phyloP scores from a whole-genome alignment of 1,140 invertebrate species.

The Chironomus striatipennis region DNA sequence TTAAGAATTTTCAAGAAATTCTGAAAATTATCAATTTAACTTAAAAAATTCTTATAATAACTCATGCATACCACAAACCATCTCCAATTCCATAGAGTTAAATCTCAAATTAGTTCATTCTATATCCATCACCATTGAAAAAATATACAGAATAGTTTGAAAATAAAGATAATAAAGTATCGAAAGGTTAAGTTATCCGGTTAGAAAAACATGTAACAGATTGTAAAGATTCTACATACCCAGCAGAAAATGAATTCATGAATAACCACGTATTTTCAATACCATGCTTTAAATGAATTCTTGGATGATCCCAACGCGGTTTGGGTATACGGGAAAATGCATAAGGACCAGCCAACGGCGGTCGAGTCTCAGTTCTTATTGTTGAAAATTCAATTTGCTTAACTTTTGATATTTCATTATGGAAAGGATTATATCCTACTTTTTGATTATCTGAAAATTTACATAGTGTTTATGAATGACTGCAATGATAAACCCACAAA shows the following conservation, averaged over 20 bases:
- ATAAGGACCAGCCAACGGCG: conserved; percentile 77
- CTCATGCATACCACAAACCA: not conserved
- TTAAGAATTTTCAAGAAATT: not conserved
- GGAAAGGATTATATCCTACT: not conserved
- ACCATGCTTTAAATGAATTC: conserved; percentile 64
- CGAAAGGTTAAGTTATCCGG: too few species aligned
- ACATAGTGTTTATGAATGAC: too few species aligned
- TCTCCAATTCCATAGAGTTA: not conserved
- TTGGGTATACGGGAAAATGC: conserved; percentile 79
- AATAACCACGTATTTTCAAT: conserved; percentile 77
- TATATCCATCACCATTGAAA: not conserved
- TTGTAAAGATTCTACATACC: conserved; percentile 44
- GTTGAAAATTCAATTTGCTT: conserved; percentile 28
- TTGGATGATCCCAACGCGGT: conserved; percentile 67
- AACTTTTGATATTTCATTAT: conserved; percentile 24
- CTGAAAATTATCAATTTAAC: too few species aligned
- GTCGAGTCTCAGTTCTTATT: conserved; percentile 49
- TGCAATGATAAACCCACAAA: too few species aligned
- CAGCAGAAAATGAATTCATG: conserved; percentile 61
- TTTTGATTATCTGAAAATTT: too few species aligned
- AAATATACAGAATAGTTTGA: not conserved
- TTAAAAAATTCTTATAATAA: too few species aligned
- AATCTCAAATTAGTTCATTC: not conserved
- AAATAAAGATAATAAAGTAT: not conserved
- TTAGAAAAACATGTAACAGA: not conserved